A percentile compares a stretch with the other conserved stretches of the same genome.
These are phyloP conservation scores for Coilia nasus DNA, from an alignment of 2,797 vertebrate species.

Conservation along the genomic window DNA sequence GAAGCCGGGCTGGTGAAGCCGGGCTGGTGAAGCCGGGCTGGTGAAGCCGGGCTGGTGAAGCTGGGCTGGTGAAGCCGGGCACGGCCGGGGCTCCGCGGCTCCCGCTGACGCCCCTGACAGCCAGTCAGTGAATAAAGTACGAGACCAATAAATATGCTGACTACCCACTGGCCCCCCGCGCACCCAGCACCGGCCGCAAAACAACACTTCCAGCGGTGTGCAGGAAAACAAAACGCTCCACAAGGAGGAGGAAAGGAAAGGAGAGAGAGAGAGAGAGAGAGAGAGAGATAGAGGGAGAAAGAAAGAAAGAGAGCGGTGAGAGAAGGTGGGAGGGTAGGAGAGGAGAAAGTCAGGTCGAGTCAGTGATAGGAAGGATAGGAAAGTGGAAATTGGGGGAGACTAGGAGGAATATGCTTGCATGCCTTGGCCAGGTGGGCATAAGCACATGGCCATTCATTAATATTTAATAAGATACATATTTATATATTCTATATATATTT, in stretches of 20 bases:
- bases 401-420: not conserved
- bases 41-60: not conserved
- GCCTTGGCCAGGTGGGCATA: not conserved
- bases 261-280: not conserved
- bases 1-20: not conserved
- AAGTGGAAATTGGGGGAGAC: not conserved
- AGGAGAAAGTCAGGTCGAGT: not conserved
- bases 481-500: not conserved
- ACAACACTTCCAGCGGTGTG: not conserved
- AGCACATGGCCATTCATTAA: not conserved
- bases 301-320: not conserved
- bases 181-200: not conserved
- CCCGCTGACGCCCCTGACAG: not conserved
- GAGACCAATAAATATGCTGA: not conserved
- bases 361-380: not conserved
- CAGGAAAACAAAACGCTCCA: not conserved
- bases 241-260: not conserved
- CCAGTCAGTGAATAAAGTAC: not conserved
- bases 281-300: not conserved
- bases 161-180: conserved; percentile 15
- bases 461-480: not conserved
- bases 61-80: not conserved
- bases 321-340: not conserved
- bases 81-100: not conserved
- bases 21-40: not conserved